Base-by-base conservation (phyloP, 2,888 invertebrate genomes). In the Tachystola acroxantha region DNA sequence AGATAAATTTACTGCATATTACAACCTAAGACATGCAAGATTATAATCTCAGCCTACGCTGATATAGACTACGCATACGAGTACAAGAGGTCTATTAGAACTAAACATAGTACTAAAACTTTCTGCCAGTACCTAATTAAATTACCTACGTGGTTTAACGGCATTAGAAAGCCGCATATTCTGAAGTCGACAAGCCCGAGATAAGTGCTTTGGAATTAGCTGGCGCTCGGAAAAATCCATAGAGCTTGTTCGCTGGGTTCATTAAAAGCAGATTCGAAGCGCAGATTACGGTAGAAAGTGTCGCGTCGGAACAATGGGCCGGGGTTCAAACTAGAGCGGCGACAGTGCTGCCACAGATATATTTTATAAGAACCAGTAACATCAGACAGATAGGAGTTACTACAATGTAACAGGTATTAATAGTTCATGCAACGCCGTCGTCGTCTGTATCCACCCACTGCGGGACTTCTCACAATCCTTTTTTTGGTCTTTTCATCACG, bases 201-300 rank as follows among this genome's bases (percentile, higher is more conserved):
- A 30, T 32, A 22, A 32, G 32, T 25, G 27, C 27, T 7, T 20
- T 20, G 27, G 36, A 39, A 39, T 39, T 39, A 39, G 36, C 39
- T 16, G 35, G 28, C 26, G 24, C 26, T 26, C 20, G 16, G 36
- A 37, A 37, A 34, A 37, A 40, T 40, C 24, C 40, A 13, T 29
- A 31, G 14, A 27, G 36, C 32, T 25, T 19, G 34, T 39, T 22
- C 32, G 10, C 28, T 33, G 39, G 51, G 41, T 46, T 68, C 64
- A 76, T 78, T 68, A 70, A 61, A 66, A 52, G 54, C 51, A 69
- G 74, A 78, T 79, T 63, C 57, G 57, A 65, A 54, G 46, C 47
- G 48, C 47, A 69, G 76, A 76, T 80, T 73, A 70, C 56, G 67
- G 65, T 75, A 72, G 82, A 80, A 80, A 80, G 82, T 80, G 80